A percentile compares a stretch with the other conserved stretches of the same genome.
These are phyloP conservation scores for Heliocidaris erythrogramma DNA, from an alignment of 35 echinoderm and acorn worm species.

Conservation along the genomic window DNA sequence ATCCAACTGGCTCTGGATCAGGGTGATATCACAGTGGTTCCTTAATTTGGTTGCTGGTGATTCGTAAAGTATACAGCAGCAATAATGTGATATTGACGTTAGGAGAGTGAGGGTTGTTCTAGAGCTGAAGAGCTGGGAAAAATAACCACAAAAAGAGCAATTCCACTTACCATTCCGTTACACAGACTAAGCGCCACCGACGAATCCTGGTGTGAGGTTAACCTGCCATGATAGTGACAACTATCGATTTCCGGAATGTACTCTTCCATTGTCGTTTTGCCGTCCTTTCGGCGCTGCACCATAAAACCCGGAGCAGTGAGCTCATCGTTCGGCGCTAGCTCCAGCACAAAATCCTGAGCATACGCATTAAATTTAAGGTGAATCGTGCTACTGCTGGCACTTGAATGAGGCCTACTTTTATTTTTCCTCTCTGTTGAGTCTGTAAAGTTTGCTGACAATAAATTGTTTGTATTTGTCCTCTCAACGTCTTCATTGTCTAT, in stretches of 20 bases:
- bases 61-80: too few relatives aligned
- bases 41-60: too few relatives aligned
- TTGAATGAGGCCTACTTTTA: neutral
- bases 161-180: slow-evolving; percentile 92
- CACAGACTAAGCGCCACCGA: slow-evolving; percentile 83
- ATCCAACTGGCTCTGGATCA: too few relatives aligned
- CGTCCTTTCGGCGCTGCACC: slow-evolving; percentile 75
- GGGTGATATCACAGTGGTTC: too few relatives aligned
- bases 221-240: slow-evolving; percentile 81
- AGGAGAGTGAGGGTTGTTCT: too few relatives aligned
- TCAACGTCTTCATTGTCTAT: slow-evolving; percentile 12
- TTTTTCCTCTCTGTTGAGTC: neutral
- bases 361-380: slow-evolving; percentile 73
- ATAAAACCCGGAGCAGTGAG: slow-evolving; percentile 80
- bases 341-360: slow-evolving; percentile 86
- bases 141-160: neutral
- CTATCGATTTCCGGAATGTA: slow-evolving; percentile 80
- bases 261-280: slow-evolving; percentile 56
- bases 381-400: neutral
- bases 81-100: too few relatives aligned
- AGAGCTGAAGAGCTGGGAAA: too few relatives aligned
- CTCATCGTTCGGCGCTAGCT: slow-evolving; percentile 69
- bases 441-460: slow-evolving; percentile 8
- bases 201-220: slow-evolving; percentile 66
- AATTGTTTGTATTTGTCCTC: slow-evolving; percentile 14